Base-by-base conservation (phyloP, 37 sponge, comb jelly and placozoan genomes). In the Bolinopsis microptera region DNA sequence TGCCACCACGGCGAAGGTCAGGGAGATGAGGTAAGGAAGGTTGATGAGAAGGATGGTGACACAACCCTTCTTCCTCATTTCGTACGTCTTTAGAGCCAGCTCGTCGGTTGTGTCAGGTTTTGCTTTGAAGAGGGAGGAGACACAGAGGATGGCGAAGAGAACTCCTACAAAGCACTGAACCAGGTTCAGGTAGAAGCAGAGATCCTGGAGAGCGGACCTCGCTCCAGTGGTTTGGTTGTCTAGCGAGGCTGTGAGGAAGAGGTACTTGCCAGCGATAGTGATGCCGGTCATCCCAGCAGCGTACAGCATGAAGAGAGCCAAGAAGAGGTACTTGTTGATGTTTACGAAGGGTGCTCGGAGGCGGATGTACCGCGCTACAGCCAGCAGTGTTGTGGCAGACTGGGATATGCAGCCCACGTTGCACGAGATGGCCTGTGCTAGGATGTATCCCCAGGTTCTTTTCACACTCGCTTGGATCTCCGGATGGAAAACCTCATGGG, bases 291-390 rank as follows among this genome's bases (percentile, higher is more conserved):
- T 86, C 27, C 9, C 80, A 3, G 0, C 36, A 21, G 80, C 27
- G 80, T 77, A 77, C 21, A 77, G 37, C 18, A 77, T 1, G 80
- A 77, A 77, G 35, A 77, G 13, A 5, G 80, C 80, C 80, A 77
- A 36, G 80, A 77, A 77, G 80, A 77, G 9, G 80, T 86, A 41
- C 90, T 86, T 86, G 90, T 86, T 86, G 90, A 86, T 86, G 90
- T 39, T 86, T 40, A 86, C 39, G 90, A 86, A 86, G 26, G 90
- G 90, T 3, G 90, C 41, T 34, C 90, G 34, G 36, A 86, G 41
- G 0, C 90, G 41, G 48, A 86, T 28, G 61, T 41, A 86, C 48
- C 90, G 41, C 0, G 90, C 90, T 27, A 86, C 26, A 1, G 90
- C 90, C 31, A 86, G 90, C n/a, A 86, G 90, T 36, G 90, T 86